These are phyloP conservation scores for Coleophora deauratella DNA, from an alignment of 2,888 invertebrate genomes.

Conservation along the genomic window DNA sequence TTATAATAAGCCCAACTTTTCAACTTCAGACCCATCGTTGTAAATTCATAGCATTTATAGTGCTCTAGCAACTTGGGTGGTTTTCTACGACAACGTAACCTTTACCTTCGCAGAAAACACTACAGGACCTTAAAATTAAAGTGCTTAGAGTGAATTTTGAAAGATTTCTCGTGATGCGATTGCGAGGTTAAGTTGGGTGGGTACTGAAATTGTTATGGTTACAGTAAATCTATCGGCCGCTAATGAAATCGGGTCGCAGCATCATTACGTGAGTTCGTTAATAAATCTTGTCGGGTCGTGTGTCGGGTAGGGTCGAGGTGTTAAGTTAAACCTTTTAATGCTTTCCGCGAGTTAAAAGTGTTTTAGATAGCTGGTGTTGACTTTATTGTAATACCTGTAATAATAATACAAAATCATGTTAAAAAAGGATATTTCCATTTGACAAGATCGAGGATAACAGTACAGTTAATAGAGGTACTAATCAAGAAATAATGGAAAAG, in stretches of 20 bases:
- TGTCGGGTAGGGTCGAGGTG: no score
- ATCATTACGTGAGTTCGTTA: no score
- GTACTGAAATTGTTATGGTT: slow-evolving; percentile 58
- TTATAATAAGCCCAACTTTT: slow-evolving; percentile 55
- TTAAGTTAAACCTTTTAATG: no score
- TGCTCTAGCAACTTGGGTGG: slow-evolving; percentile 59
- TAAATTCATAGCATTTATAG: slow-evolving; percentile 66
- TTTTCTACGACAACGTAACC: slow-evolving; percentile 17
- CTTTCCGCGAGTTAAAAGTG: no score
- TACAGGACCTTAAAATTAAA: slow-evolving; percentile 5
- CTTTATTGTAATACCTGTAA: no score
- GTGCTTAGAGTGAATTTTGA: not conserved
- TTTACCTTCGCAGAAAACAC: slow-evolving; percentile 5
- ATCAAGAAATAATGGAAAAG: no score
- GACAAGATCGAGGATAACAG: no score
- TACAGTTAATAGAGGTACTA: no score
- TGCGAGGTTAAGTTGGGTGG: slow-evolving; percentile 24
- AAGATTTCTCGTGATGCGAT: not conserved
- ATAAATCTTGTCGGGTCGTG: no score
- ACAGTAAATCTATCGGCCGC: slow-evolving; percentile 61
- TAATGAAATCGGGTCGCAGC: slow-evolving; percentile 24
- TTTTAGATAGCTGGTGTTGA: no score
- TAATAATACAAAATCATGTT: no score
- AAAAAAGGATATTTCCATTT: no score
- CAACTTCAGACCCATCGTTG: slow-evolving; percentile 57